Percentiles rank a stretch among this genome's conserved stretches.
Conservation (phyloP, 2,113 vertebrate species). For the Apistogramma diplotaenia region DNA sequence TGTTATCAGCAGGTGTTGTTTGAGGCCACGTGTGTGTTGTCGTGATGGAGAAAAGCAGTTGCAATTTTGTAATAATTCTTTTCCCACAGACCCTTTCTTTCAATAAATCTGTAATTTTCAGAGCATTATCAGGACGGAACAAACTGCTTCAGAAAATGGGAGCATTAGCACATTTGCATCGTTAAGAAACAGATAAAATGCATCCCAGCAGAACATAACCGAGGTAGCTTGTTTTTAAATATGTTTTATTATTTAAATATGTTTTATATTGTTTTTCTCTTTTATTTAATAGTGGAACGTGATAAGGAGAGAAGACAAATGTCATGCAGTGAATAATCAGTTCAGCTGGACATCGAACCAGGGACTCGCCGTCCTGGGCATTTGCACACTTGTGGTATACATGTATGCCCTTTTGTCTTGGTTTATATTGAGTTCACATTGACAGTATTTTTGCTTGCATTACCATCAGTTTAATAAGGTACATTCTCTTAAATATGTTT, state of each 20-base stretch:
- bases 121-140: neutral
- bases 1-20: constrained; percentile 26
- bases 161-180: neutral
- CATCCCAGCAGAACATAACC: neutral
- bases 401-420: neutral
- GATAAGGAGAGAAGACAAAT: neutral
- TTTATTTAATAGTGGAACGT: neutral
- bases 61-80: neutral
- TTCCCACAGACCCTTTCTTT: neutral
- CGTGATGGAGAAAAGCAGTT: neutral
- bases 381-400: neutral
- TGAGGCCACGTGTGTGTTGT: constrained; percentile 1
- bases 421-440: neutral
- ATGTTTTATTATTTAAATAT: neutral
- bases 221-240: neutral
- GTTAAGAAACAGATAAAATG: neutral
- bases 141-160: neutral
- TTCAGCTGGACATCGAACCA: neutral
- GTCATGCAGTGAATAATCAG: neutral
- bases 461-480: neutral
- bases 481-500: neutral
- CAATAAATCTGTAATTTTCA: neutral
- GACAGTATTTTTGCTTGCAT: neutral
- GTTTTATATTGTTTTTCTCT: neutral
- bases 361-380: too few relatives aligned